Evolutionary conservation across 1,140 invertebrate species (phyloP), one percentile per base, ranked within the genome.

Genomic region (Caenorhabditis inopinata): DNA sequence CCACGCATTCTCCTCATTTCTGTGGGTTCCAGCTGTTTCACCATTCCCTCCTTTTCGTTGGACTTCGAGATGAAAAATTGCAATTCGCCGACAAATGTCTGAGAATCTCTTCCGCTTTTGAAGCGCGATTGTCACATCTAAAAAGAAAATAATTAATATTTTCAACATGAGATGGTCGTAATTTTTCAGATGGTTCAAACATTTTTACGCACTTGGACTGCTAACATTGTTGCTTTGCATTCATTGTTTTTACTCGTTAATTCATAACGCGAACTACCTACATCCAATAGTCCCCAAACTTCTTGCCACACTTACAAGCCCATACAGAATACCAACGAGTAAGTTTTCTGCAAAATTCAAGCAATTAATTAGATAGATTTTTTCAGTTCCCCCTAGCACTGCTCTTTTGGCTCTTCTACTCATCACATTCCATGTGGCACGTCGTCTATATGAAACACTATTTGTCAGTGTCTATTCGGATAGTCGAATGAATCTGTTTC

Each of bases 381-480:
- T 58, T 81, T 81, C 38, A 51, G 58, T 84, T 48, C 2, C 32
- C 2, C 58, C 35, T 3, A 62, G 27, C 23, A 74, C 78, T 9
- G 25, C 78, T 14, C 2, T 74, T 11, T 23, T 79, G 18, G 78
- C 38, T 45, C 46, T 79, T 6, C 23, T 51, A 7, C 78, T 79
- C 12, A 49, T 79, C 9, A 73, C 25, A 18, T 62, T 84, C 68
- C 94, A 95, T 85, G 92, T 92, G 53, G 91, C 89, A 48, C 91
- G 93, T 84, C 90, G 94, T 85, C 91, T 93, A 46, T 94, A 94
- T 86, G 94, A 96, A 62, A 89, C 85, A 46, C 74, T 84, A 14
- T 93, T 89, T 85, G 88, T 95, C 9, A 93, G 92, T 88, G 91
- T 96, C 12, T 96, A 93, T 89, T 93, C 94, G 12, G 90, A 92